Percentiles rank a stretch among this genome's conserved stretches.
Evolutionary conservation across 1,140 invertebrate species (phyloP).

Genomic region (Andricus grossulariae): DNA sequence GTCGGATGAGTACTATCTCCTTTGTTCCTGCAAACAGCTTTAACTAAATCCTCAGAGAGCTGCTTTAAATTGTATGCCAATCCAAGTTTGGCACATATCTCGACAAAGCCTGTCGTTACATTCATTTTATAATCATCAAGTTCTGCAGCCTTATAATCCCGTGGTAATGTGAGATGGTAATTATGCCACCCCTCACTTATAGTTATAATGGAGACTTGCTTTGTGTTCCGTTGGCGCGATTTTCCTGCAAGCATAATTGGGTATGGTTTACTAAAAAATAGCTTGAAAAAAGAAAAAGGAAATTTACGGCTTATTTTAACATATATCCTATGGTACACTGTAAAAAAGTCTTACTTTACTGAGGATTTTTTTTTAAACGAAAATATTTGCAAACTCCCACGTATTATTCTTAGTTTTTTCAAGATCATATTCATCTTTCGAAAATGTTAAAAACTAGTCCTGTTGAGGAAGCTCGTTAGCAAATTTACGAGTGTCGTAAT

Average conservation of each 20-base stretch:
- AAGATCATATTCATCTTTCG: too few species aligned
- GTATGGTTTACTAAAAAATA: not conserved
- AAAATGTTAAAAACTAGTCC: too few species aligned
- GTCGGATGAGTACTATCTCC: constrained; percentile 46
- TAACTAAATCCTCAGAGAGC: constrained; percentile 76
- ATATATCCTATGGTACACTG: too few species aligned
- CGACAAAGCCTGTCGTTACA: constrained; percentile 74
- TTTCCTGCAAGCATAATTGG: constrained; percentile 33
- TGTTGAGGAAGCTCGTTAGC: too few species aligned
- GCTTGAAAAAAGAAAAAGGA: too few species aligned
- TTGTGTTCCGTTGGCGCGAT: constrained; percentile 51
- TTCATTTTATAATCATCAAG: constrained; percentile 75
- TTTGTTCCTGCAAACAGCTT: constrained; percentile 62
- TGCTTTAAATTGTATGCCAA: constrained; percentile 81
- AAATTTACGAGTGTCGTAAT: too few species aligned
- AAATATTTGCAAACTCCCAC: too few species aligned
- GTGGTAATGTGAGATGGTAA: constrained; percentile 91
- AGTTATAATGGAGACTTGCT: constrained; percentile 41
- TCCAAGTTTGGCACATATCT: constrained; percentile 78
- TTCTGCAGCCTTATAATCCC: constrained; percentile 86
- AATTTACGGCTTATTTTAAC: too few species aligned
- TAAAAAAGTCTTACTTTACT: too few species aligned
- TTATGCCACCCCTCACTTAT: constrained; percentile 64
- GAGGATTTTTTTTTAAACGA: too few species aligned
- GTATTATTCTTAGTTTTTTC: too few species aligned